Evolutionary conservation across 2,797 vertebrate genomes (phyloP), one percentile per base, ranked within the genome.

Genomic region (Pipistrellus nathusii): DNA sequence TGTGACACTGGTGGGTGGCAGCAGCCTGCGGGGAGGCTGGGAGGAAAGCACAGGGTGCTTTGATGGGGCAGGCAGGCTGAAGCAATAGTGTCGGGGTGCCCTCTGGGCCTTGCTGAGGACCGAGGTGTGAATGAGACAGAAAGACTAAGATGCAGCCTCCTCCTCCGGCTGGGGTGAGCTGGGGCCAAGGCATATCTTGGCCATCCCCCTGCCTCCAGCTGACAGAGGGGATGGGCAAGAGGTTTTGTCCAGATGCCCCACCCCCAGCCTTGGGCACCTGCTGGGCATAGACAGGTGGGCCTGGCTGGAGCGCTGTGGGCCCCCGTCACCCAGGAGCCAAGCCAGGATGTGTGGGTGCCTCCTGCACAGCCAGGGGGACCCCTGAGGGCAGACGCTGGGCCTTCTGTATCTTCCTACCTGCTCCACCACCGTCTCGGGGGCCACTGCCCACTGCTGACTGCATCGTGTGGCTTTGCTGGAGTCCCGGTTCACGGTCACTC

Each of bases 41-140:
- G n/a, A 18, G 41, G 68, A 32, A 38, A 46, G 75, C 38, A 76
- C 75, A 57, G 32, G 73, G 27, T n/a, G 35, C 46, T 86, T 72
- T 90, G 81, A 46, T 13, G 87, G 66, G 38, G 64, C 44, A 66
- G 68, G 32, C 2, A 44, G 73, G 53, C 73, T 66, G 57, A 57
- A 46, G 66, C 25, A 38, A 21, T 0, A 68, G 84, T 32, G 69
- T 81, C n/a, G 25, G 68, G 51, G 32, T 62, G 55, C 87, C 84
- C 84, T 91, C 81, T 55, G 44, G 93, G 89, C 38, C 76, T 84
- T 48, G 62, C 46, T 35, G 53, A 15, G 68, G 81, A 51, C 73
- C 5, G 38, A 82, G 72, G 23, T 27, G 11, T 27, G 12, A 41
- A 30, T 15, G 77, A 89, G 72, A 17, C 66, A 21, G 86, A 21